A percentile compares a stretch with the other conserved stretches of the same genome.
phyloP scores from a whole-genome alignment of 2,888 invertebrate species.

The Arge pagana region DNA sequence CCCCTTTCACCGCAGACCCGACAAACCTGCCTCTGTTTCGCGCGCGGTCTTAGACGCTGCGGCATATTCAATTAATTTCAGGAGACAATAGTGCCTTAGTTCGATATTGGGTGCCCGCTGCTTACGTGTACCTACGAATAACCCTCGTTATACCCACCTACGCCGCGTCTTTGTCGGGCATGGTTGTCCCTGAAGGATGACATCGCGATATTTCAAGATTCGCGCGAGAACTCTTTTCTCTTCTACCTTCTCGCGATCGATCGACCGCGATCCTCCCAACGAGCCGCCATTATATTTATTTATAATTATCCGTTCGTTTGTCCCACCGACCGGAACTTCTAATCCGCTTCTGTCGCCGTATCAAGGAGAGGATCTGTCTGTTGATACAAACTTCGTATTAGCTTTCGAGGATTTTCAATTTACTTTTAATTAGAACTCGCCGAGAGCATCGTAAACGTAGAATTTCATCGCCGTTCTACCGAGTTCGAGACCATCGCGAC shows the following conservation, averaged over 20 bases:
- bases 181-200: too few species aligned
- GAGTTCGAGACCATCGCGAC: too few species aligned
- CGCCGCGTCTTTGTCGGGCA: constrained; percentile 16
- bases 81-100: constrained; percentile 43
- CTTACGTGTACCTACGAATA: too few species aligned
- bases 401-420: constrained; percentile 1
- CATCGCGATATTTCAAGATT: neutral
- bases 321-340: neutral
- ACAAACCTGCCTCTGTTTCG: constrained; percentile 4
- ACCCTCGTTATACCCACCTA: neutral
- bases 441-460: too few species aligned
- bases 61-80: constrained; percentile 50
- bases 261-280: too few species aligned
- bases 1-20: constrained; percentile 34
- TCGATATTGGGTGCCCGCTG: constrained; percentile 17
- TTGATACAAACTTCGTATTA: constrained; percentile 10
- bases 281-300: neutral
- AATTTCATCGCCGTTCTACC: too few species aligned
- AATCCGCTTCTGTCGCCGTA: neutral
- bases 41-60: constrained; percentile 22
- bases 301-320: constrained; percentile 12
- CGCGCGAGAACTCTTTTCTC: neutral
- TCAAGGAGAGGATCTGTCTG: constrained; percentile 2
- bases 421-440: constrained; percentile 17
- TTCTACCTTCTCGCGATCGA: too few species aligned